These are phyloP conservation scores for Branchellion lobata DNA, from an alignment of 2,888 invertebrate genomes.

Conservation along the genomic window DNA sequence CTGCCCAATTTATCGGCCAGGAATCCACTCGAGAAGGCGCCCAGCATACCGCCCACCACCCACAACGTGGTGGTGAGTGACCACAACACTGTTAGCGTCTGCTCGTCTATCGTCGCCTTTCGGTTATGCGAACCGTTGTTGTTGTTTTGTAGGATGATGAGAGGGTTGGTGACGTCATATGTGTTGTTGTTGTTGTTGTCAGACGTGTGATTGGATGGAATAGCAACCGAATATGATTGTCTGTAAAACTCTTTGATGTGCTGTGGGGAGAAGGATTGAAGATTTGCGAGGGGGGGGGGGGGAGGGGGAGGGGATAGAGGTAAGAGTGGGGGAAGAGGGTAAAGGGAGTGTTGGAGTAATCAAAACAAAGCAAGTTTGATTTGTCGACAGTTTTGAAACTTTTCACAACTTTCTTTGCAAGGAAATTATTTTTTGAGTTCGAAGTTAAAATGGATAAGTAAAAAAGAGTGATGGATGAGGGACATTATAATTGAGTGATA, in stretches of 20 bases:
- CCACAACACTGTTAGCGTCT: conserved; percentile 66
- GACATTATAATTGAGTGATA: no score
- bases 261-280: conserved; percentile 45
- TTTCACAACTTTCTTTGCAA: no score
- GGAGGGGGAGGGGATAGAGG: background rate
- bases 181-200: no score
- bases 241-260: conserved; percentile 67
- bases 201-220: background rate
- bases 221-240: conserved; percentile 65
- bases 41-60: conserved; percentile 94
- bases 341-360: background rate
- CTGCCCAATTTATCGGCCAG: conserved; percentile 93
- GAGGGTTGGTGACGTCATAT: background rate
- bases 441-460: no score
- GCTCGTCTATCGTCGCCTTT: conserved; percentile 20
- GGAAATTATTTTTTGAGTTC: no score
- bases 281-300: background rate
- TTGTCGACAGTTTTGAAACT: no score
- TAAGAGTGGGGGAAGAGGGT: background rate
- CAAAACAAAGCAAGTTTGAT: no score
- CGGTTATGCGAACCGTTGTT: background rate
- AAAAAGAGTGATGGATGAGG: no score
- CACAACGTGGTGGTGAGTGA: conserved; percentile 79
- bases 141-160: background rate
- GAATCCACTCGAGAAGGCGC: conserved; percentile 93